Evolutionary conservation across 2,888 invertebrate genomes (phyloP).

Genomic region (Octonoba sinensis): DNA sequence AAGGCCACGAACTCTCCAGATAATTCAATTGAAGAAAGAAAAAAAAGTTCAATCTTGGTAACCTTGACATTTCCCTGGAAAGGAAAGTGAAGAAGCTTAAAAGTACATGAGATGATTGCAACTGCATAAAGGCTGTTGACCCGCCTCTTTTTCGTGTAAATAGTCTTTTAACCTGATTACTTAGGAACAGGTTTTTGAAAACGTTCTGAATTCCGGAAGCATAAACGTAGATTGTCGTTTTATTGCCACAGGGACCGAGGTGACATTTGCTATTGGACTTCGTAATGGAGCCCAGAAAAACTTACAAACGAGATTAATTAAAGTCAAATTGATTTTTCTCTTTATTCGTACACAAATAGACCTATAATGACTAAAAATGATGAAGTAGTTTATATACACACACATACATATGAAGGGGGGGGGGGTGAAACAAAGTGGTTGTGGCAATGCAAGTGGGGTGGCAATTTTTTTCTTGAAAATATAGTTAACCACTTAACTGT

Average conservation of each 20-base stretch:
- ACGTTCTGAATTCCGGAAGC: conserved; percentile 44
- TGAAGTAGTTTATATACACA: too few relatives aligned
- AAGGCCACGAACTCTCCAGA: too few relatives aligned
- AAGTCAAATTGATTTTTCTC: background rate
- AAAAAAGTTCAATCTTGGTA: background rate
- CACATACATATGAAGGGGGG: too few relatives aligned
- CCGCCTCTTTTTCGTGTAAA: conserved; percentile 16
- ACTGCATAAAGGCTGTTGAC: conserved; percentile 40
- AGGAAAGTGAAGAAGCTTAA: conserved; percentile 14
- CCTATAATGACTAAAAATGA: too few relatives aligned
- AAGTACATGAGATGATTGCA: conserved; percentile 26
- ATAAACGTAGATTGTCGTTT: conserved; percentile 27
- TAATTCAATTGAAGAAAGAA: too few relatives aligned
- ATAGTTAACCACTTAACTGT: too few relatives aligned
- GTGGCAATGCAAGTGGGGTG: too few relatives aligned
- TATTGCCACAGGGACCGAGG: background rate
- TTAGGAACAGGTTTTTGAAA: conserved; percentile 29
- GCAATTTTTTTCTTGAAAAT: too few relatives aligned
- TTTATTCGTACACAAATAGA: too few relatives aligned
- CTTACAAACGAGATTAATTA: background rate
- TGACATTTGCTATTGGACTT: background rate
- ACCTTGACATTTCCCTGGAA: conserved; percentile 18
- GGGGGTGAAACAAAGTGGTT: too few relatives aligned
- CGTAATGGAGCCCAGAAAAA: too few relatives aligned
- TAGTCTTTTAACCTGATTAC: conserved; percentile 26